Conservation (phyloP, 1,140 invertebrate genomes). For the Yoshiicerus persimilis region DNA sequence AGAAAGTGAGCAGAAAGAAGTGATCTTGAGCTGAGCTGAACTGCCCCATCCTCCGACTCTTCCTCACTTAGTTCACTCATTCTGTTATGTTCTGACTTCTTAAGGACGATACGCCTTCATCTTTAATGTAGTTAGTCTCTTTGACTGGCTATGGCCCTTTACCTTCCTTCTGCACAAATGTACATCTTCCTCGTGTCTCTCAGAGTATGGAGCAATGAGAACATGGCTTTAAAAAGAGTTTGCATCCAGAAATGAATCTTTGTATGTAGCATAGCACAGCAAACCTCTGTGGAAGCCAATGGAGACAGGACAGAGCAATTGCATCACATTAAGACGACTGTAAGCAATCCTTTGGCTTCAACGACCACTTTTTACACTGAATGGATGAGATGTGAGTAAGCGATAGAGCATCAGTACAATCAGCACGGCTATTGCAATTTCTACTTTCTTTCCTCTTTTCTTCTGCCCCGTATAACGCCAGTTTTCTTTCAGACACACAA, state of each 20-base stretch:
- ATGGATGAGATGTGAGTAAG: constrained; percentile 19
- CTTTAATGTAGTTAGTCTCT: constrained; percentile 8
- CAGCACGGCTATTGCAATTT: not conserved
- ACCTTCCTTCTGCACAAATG: not conserved
- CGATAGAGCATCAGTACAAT: constrained; percentile 16
- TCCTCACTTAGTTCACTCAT: not conserved
- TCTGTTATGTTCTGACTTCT: not conserved
- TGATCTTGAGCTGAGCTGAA: too few species aligned
- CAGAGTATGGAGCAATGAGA: too few species aligned
- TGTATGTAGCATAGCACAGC: not conserved
- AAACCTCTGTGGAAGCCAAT: not conserved
- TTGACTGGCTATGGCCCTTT: not conserved
- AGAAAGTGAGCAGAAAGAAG: not conserved
- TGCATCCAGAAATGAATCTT: not conserved
- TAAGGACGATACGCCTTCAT: not conserved
- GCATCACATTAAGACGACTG: constrained; percentile 9
- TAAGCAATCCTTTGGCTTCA: constrained; percentile 15
- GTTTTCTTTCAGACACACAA: not conserved
- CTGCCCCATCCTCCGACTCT: not conserved
- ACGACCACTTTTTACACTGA: not conserved
- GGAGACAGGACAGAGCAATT: not conserved
- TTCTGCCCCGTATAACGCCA: not conserved
- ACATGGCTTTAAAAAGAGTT: not conserved
- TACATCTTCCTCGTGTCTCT: not conserved
- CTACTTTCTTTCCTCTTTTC: not conserved